Percentiles rank a stretch among this genome's conserved stretches.
phyloP scores from a whole-genome alignment of 2,113 vertebrate species.

The Callopanchax toddi region DNA sequence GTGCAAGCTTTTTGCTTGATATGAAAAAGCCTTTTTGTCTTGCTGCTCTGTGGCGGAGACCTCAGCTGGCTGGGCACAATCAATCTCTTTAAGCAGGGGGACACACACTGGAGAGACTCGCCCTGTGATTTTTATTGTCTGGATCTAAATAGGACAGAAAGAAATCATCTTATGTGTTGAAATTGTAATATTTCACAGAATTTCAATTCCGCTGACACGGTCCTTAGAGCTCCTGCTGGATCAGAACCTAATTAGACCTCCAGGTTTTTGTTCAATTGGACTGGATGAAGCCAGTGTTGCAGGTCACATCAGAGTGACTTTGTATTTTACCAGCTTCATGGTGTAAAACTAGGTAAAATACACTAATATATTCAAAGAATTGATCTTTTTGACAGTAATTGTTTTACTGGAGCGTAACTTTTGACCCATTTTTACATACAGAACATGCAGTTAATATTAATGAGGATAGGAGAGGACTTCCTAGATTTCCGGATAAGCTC shows the following conservation, averaged over 20 bases:
- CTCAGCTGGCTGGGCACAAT: constrained; percentile 53
- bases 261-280: constrained; percentile 33
- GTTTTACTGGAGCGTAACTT: background rate
- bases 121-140: constrained; percentile 54
- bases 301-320: constrained; percentile 17
- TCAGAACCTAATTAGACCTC: constrained; percentile 47
- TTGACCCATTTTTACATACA: constrained; percentile 1
- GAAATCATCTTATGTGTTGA: constrained; percentile 47
- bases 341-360: constrained; percentile 12
- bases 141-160: constrained; percentile 31
- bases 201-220: constrained; percentile 42
- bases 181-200: constrained; percentile 49
- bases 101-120: constrained; percentile 28
- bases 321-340: constrained; percentile 11
- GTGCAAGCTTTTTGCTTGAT: constrained; percentile 36
- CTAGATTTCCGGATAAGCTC: constrained; percentile 33
- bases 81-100: constrained; percentile 28
- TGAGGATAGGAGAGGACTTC: constrained; percentile 12
- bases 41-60: constrained; percentile 19
- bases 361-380: constrained; percentile 6
- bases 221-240: constrained; percentile 34
- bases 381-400: background rate
- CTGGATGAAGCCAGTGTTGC: constrained; percentile 24
- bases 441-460: constrained; percentile 19
- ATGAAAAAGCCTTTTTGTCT: constrained; percentile 37